phyloP scores from a whole-genome alignment of 2,888 invertebrate genomes.

The Lasioglossum calceatum region DNA sequence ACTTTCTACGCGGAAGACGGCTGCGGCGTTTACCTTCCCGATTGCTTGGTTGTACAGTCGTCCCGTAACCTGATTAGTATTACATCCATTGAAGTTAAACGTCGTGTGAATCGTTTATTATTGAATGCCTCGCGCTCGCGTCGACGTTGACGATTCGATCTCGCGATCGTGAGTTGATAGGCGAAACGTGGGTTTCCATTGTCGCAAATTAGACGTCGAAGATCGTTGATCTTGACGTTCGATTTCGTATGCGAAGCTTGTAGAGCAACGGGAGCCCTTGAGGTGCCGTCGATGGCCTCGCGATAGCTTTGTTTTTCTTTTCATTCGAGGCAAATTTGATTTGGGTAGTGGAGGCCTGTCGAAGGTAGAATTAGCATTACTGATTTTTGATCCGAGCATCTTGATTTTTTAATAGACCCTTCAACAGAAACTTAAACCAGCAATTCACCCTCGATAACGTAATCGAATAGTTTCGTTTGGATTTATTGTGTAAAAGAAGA shows the following conservation, averaged over 20 bases:
- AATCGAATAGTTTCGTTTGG: too few species aligned
- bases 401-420: too few species aligned
- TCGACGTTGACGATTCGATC: not conserved
- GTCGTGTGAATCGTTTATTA: not conserved
- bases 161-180: not conserved
- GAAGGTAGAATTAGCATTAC: not conserved
- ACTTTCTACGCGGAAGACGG: slow-evolving; percentile 77
- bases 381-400: not conserved
- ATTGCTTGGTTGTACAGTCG: slow-evolving; percentile 22
- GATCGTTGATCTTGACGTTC: not conserved
- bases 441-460: too few species aligned
- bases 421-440: too few species aligned
- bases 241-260: not conserved
- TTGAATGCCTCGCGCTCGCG: not conserved
- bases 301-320: not conserved
- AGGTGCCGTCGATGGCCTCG: not conserved
- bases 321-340: not conserved
- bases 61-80: slow-evolving; percentile 24
- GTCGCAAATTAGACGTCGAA: not conserved
- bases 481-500: too few species aligned
- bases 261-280: slow-evolving; percentile 9
- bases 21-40: slow-evolving; percentile 19
- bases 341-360: not conserved
- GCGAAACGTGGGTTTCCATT: not conserved
- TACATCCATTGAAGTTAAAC: slow-evolving; percentile 10